A percentile compares a stretch with the other conserved stretches of the same genome.
Conservation (phyloP, 2,888 invertebrate genomes). For the Antheraea yamamai region DNA sequence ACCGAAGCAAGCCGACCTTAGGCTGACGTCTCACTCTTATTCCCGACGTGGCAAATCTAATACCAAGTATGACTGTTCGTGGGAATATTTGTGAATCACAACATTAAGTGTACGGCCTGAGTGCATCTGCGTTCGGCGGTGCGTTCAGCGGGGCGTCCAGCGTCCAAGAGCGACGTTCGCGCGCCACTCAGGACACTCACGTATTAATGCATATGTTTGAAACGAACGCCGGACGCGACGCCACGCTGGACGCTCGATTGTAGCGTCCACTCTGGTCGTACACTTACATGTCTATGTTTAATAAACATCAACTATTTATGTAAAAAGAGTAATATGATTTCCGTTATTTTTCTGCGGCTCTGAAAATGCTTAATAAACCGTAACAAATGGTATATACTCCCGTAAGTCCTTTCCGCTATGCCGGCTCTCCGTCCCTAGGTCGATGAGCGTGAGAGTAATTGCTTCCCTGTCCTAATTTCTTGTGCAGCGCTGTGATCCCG, state of each 20-base stretch:
- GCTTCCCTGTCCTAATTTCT: constrained; percentile 68
- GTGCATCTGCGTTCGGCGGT: too few relatives aligned
- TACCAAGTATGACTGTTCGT: not conserved
- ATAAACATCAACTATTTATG: not conserved
- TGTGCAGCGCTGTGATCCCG: constrained; percentile 47
- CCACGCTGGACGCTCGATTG: too few relatives aligned
- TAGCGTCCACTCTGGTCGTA: too few relatives aligned
- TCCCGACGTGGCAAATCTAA: not conserved
- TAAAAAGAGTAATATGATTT: constrained; percentile 32
- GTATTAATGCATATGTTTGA: too few relatives aligned
- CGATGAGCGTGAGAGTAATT: constrained; percentile 64
- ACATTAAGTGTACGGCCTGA: too few relatives aligned
- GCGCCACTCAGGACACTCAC: too few relatives aligned
- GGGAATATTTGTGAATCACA: not conserved
- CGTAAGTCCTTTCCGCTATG: constrained; percentile 64
- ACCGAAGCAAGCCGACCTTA: too few relatives aligned
- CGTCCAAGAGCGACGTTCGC: too few relatives aligned
- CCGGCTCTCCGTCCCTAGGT: constrained; percentile 48
- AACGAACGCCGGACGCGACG: too few relatives aligned
- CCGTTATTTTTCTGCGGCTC: constrained; percentile 31
- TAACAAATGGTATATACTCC: constrained; percentile 53
- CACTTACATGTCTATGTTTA: not conserved
- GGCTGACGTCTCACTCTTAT: too few relatives aligned
- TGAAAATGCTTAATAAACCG: constrained; percentile 60
- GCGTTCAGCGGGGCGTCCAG: too few relatives aligned